Evolutionary conservation across 2,888 invertebrate genomes (phyloP), one percentile per base, ranked within the genome.

Genomic region (Ornithoptera priamus): DNA sequence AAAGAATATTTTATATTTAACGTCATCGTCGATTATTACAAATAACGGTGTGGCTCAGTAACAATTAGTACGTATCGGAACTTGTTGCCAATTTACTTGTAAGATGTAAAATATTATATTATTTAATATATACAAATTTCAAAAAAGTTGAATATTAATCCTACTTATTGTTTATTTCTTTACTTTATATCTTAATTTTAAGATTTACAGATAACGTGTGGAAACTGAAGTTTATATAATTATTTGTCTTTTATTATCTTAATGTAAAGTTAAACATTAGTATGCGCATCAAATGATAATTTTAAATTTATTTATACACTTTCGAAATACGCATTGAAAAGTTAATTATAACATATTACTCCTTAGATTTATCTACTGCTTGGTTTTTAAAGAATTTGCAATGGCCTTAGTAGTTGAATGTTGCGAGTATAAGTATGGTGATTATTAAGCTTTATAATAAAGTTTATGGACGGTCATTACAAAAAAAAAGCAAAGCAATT

Each of bases 211-310:
- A 30, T 30, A 3, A 30, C 30, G 30, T 30, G 30, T 30, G 12
- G 15, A 46, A 46, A 46, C 46, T 46, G 30, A 30, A 30, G 30
- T 30, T 30, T 20, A 10, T 57, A 10, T 20, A 53, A 53, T 22
- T 63, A 50, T 63, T 63, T 59, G 59, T 30, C 30, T 30, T 24
- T 15, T 59, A 30, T 59, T 59, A 60, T 60, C 60, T 30, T 30
- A 60, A 60, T 60, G 36, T 60, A 60, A 60, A 60, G 60, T 60
- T 60, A 18, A 30, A 24, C 36, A 36, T 22, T 36, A 60, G 60
- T 15, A 60, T 60, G 17, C 22, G 36, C 36, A 60, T 60, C 36
- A 24, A 18, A 60, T 36, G 60, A 36, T 60, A 60, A 36, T 24
- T 58, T 8, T 10, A 58, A 58, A 58, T 7, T 58, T 22, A 24